Evolutionary conservation across 37 sponge, comb jelly and placozoan species (phyloP).

Genomic region (Ianthella basta): DNA sequence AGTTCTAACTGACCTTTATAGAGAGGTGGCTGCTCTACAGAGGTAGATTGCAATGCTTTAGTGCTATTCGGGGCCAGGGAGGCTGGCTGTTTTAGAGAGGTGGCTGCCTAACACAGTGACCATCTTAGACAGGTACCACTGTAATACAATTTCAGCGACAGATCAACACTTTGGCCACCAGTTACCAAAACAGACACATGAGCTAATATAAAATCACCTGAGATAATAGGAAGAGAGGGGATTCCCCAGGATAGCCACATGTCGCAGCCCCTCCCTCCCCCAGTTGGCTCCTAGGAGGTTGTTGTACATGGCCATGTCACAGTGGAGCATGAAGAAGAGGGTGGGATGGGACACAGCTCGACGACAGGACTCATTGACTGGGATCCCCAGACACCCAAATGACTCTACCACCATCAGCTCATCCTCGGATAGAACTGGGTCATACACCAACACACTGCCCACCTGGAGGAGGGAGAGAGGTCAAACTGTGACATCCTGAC

Average conservation of each 20-base stretch:
- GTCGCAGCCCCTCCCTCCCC: constrained; percentile 33
- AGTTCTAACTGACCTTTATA: no score
- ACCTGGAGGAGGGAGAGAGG: constrained; percentile 13
- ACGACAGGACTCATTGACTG: constrained; percentile 65
- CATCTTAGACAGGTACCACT: no score
- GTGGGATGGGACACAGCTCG: constrained; percentile 33
- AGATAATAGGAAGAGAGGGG: constrained; percentile 57
- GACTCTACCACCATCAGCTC: constrained; percentile 38
- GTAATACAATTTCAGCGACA: no score
- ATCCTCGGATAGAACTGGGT: constrained; percentile 55
- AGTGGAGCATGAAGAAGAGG: constrained; percentile 82
- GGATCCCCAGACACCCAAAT: constrained; percentile 19
- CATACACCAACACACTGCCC: constrained; percentile 35
- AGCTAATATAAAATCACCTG: constrained; percentile 31
- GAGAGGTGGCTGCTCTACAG: no score
- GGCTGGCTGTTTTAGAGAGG: no score
- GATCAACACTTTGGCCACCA: no score
- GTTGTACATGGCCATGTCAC: constrained; percentile 73
- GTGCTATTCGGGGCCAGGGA: no score
- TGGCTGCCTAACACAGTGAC: no score
- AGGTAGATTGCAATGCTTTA: no score
- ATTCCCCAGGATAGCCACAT: constrained; percentile 67
- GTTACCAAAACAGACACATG: no score
- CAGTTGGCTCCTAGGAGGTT: constrained; percentile 79
- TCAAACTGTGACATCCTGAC: no score